Conservation (phyloP, 1,140 invertebrate genomes). For the Macrotrachela quadricornifera region DNA sequence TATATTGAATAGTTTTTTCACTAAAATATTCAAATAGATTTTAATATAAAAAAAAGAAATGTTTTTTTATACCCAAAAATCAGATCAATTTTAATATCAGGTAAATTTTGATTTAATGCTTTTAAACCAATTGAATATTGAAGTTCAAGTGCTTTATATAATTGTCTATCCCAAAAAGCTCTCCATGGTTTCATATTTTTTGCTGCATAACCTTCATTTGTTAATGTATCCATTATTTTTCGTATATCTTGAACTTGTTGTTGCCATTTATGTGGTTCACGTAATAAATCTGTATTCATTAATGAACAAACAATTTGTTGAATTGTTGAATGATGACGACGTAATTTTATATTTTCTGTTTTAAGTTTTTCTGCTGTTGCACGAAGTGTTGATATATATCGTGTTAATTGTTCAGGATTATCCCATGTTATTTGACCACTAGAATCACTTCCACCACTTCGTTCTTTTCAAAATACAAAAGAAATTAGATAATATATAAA, state of each 20-base stretch:
- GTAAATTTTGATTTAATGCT: conserved; percentile 55
- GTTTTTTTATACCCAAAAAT: conserved; percentile 35
- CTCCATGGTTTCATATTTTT: conserved; percentile 73
- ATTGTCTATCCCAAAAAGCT: conserved; percentile 73
- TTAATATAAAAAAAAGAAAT: neutral
- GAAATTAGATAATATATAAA: too few relatives aligned
- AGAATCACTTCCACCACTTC: conserved; percentile 36
- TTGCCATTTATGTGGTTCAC: conserved; percentile 55
- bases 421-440: conserved; percentile 56
- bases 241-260: conserved; percentile 47
- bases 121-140: conserved; percentile 62
- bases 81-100: conserved; percentile 59
- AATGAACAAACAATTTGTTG: conserved; percentile 42
- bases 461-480: too few relatives aligned
- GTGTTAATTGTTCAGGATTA: conserved; percentile 55
- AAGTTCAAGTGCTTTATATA: conserved; percentile 73
- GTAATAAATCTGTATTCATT: conserved; percentile 49
- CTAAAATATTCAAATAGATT: too few relatives aligned
- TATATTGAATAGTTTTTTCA: too few relatives aligned
- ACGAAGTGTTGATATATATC: conserved; percentile 61
- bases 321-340: conserved; percentile 42
- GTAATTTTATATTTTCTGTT: conserved; percentile 46
- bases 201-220: conserved; percentile 32
- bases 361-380: conserved; percentile 48
- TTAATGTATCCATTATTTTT: conserved; percentile 47